Evolutionary conservation across 2,888 invertebrate genomes (phyloP).

Genomic region (Patella ulyssiponensis): DNA sequence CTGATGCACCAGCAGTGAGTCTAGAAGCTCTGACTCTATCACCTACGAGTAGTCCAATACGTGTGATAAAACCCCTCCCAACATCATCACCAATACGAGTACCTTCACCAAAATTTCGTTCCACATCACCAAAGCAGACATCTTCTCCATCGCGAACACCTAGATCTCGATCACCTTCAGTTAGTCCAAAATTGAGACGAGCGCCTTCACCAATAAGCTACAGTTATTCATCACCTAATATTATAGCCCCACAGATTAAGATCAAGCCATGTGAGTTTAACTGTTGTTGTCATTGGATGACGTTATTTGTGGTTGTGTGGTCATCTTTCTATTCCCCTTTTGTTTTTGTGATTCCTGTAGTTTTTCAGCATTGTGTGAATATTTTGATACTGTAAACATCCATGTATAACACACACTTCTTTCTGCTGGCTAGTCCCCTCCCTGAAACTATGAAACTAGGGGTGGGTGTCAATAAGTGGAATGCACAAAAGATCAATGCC

Average conservation of each 20-base stretch:
- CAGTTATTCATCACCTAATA: slow-evolving; percentile 71
- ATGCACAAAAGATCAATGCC: too few relatives aligned
- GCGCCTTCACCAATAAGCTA: slow-evolving; percentile 70
- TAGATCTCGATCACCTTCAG: slow-evolving; percentile 55
- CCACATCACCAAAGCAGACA: slow-evolving; percentile 43
- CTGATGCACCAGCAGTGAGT: slow-evolving; percentile 45
- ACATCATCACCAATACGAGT: slow-evolving; percentile 56
- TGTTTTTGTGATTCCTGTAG: not conserved
- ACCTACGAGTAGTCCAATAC: slow-evolving; percentile 61
- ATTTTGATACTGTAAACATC: too few relatives aligned
- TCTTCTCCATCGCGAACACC: slow-evolving; percentile 46
- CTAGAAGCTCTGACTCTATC: slow-evolving; percentile 63
- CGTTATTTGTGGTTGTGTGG: too few relatives aligned
- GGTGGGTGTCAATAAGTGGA: too few relatives aligned
- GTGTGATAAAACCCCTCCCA: slow-evolving; percentile 49
- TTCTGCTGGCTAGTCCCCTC: too few relatives aligned
- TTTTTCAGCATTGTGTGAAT: too few relatives aligned
- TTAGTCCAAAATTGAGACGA: slow-evolving; percentile 65
- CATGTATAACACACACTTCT: too few relatives aligned
- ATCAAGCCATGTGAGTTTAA: slow-evolving; percentile 60
- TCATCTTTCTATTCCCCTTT: not conserved
- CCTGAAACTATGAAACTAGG: too few relatives aligned
- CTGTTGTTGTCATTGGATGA: not conserved
- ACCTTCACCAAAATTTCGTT: slow-evolving; percentile 51
- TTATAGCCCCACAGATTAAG: slow-evolving; percentile 64